phyloP scores from a whole-genome alignment of 53 echinoderm and acorn worm species.

The Hippasteria phrygiana region DNA sequence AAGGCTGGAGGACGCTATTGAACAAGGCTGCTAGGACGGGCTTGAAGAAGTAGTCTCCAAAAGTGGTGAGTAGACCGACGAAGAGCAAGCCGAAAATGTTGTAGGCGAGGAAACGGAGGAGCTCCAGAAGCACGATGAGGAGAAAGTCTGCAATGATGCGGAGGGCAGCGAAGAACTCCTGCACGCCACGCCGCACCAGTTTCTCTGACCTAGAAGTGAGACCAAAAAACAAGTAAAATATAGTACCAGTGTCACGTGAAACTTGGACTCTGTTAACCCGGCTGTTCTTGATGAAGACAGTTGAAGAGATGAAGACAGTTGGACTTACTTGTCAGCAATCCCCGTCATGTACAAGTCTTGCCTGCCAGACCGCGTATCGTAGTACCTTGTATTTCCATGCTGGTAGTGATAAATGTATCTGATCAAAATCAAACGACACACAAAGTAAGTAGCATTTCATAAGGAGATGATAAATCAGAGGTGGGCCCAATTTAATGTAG shows the following conservation, averaged over 20 bases:
- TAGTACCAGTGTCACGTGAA: too few species aligned
- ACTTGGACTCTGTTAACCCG: too few species aligned
- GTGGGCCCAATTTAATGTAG: too few species aligned
- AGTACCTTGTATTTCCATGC: slow-evolving; percentile 81
- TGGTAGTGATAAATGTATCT: slow-evolving; percentile 90
- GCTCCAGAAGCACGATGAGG: slow-evolving; percentile 82
- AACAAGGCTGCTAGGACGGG: slow-evolving; percentile 76
- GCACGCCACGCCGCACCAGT: slow-evolving; percentile 73
- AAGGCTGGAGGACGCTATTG: slow-evolving; percentile 81
- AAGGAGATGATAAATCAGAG: too few species aligned
- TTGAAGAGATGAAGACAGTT: neutral
- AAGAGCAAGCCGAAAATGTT: slow-evolving; percentile 76
- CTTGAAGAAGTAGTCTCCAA: slow-evolving; percentile 83
- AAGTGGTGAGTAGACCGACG: slow-evolving; percentile 72
- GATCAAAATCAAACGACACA: too few species aligned
- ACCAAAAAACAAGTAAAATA: neutral
- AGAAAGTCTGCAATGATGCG: slow-evolving; percentile 87
- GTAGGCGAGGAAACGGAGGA: slow-evolving; percentile 73
- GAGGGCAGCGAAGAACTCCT: slow-evolving; percentile 77
- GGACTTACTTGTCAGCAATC: slow-evolving; percentile 84
- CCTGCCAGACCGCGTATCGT: slow-evolving; percentile 73
- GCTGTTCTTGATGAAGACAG: too few species aligned
- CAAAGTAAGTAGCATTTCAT: too few species aligned
- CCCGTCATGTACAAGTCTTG: slow-evolving; percentile 83
- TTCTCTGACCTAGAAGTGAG: slow-evolving; percentile 71